These are phyloP conservation scores for Paralichthys olivaceus DNA, from an alignment of 2,113 vertebrate species.

Conservation along the genomic window DNA sequence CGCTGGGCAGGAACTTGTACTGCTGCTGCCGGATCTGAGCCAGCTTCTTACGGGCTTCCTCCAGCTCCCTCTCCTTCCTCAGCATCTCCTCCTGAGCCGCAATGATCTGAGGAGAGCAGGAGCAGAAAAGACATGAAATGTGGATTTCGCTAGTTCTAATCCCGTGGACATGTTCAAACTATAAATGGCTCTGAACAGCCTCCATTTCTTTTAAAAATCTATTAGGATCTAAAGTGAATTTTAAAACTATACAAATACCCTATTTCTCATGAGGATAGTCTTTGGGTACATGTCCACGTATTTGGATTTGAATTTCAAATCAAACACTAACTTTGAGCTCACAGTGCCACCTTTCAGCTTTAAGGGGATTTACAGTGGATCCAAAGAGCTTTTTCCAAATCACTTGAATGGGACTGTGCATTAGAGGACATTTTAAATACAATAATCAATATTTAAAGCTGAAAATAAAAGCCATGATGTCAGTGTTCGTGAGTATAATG, in stretches of 20 bases:
- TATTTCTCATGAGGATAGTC: no score
- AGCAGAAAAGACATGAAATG: conserved; percentile 38
- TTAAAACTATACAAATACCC: no score
- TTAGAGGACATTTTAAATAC: background rate
- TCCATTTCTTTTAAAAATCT: no score
- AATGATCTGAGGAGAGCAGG: conserved; percentile 88
- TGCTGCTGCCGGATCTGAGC: conserved; percentile 99
- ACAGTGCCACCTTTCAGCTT: no score
- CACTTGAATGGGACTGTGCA: no score
- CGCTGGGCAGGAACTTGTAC: conserved; percentile 97
- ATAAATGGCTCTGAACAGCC: no score
- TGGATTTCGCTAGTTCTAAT: background rate
- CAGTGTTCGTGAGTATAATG: background rate
- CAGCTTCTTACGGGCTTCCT: conserved; percentile 97
- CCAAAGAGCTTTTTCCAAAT: no score
- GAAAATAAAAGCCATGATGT: background rate
- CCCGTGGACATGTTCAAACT: background rate
- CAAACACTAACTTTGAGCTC: no score
- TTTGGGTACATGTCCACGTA: no score
- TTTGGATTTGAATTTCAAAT: no score
- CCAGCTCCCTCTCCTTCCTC: conserved; percentile 96
- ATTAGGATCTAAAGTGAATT: no score
- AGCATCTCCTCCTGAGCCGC: conserved; percentile 99
- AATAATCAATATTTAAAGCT: background rate
- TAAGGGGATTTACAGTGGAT: no score